Evolutionary conservation across 2,113 vertebrate species (phyloP).

Genomic region (Thalassoma bifasciatum): DNA sequence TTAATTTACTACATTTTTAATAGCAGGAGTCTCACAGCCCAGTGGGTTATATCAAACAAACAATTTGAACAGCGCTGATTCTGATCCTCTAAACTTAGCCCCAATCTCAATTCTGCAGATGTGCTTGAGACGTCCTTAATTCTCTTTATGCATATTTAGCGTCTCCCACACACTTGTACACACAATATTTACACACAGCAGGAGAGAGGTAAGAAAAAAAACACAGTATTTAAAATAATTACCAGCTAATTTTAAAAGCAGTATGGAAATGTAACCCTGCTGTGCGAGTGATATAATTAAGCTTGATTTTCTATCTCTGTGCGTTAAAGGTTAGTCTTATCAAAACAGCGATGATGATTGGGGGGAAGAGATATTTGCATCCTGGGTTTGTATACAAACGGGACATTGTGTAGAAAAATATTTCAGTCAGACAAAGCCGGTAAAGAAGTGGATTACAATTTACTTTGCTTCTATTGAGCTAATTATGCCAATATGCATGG

Average conservation of each 20-base stretch:
- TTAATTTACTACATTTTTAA: background rate
- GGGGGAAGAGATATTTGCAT: constrained; percentile 51
- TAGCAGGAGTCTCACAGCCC: background rate
- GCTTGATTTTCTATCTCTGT: constrained; percentile 38
- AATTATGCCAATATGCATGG: constrained; percentile 24
- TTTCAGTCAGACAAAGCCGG: background rate
- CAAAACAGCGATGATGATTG: constrained; percentile 67
- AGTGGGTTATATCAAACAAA: constrained; percentile 11
- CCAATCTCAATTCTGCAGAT: background rate
- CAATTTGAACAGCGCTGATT: background rate
- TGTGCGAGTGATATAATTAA: constrained; percentile 67
- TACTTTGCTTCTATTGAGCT: constrained; percentile 6
- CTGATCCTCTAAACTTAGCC: background rate
- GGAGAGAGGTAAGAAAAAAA: background rate
- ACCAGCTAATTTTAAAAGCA: background rate
- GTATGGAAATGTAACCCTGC: background rate
- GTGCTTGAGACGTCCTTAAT: background rate
- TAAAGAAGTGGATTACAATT: constrained; percentile 20
- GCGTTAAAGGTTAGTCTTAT: constrained; percentile 72
- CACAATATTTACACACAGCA: background rate
- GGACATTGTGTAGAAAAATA: constrained; percentile 39
- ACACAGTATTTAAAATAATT: constrained; percentile 3
- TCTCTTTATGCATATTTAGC: background rate
- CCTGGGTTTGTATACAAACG: constrained; percentile 18
- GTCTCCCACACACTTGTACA: background rate